Percentiles rank a stretch among this genome's conserved stretches.
These are phyloP conservation scores for Ranitomeya imitator DNA, from an alignment of 2,113 vertebrate genomes.

Conservation along the genomic window DNA sequence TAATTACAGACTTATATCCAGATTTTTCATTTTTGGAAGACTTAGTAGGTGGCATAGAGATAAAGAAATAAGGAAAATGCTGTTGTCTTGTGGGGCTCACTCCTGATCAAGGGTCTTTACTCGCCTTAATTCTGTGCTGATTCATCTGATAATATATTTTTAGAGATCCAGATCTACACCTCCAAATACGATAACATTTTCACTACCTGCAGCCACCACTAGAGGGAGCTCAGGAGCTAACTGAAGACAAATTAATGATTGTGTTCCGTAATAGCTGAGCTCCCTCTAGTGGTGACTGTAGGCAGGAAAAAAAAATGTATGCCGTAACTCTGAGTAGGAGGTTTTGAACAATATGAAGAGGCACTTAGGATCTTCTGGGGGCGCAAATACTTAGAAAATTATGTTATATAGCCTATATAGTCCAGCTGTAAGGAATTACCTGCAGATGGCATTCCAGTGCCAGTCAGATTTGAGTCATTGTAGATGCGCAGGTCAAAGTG, in stretches of 20 bases:
- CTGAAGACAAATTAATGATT: neutral
- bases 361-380: neutral
- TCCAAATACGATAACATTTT: neutral
- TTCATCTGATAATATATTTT: neutral
- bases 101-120: neutral
- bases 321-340: neutral
- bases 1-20: neutral
- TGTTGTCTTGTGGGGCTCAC: neutral
- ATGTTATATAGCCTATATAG: neutral
- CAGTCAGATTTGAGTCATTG: conserved; percentile 43
- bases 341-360: neutral
- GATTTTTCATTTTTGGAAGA: neutral
- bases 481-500: neutral
- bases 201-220: neutral
- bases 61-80: neutral
- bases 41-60: neutral
- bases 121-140: neutral
- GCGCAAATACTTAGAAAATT: too few relatives aligned
- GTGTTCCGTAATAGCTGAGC: neutral
- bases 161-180: neutral
- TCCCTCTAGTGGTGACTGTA: neutral
- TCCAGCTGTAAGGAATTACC: neutral
- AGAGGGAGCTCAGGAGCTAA: neutral
- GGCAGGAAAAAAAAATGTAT: neutral
- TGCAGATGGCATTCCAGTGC: conserved; percentile 21